Percentiles rank a stretch among this genome's conserved stretches.
These are phyloP conservation scores for Lipotes vexillifer DNA, from an alignment of 2,113 vertebrate species.

Conservation along the genomic window DNA sequence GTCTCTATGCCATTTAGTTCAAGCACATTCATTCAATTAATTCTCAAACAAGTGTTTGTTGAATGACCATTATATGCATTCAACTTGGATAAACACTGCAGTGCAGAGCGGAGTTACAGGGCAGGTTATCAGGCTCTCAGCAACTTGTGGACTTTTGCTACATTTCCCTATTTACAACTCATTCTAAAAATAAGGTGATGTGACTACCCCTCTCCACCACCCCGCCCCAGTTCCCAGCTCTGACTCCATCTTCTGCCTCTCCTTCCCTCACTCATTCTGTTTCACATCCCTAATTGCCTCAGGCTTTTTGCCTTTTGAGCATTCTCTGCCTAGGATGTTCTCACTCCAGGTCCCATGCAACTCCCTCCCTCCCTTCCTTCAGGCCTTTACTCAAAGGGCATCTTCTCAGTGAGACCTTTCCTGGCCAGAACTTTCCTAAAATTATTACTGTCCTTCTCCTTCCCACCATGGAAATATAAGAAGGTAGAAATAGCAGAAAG, in stretches of 20 bases:
- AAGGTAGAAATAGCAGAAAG: background rate
- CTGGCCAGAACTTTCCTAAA: background rate
- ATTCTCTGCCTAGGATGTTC: background rate
- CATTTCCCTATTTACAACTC: background rate
- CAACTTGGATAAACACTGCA: background rate
- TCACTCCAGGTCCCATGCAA: background rate
- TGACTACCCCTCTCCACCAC: background rate
- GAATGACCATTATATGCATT: background rate
- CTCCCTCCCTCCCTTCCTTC: background rate
- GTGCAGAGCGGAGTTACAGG: background rate
- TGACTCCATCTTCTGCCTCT: background rate
- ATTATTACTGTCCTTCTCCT: background rate
- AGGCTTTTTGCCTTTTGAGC: background rate
- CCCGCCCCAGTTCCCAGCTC: accelerated
- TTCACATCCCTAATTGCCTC: background rate
- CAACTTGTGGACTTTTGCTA: background rate
- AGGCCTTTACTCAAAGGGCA: background rate
- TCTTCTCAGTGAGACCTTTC: background rate
- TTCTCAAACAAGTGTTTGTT: background rate
- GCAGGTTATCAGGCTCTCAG: background rate
- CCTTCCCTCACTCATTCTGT: background rate
- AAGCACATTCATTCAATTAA: background rate
- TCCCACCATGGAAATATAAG: background rate
- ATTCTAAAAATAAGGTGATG: background rate
- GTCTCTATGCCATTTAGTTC: background rate